phyloP scores from a whole-genome alignment of 2,888 invertebrate genomes.

The Melieria picta region DNA sequence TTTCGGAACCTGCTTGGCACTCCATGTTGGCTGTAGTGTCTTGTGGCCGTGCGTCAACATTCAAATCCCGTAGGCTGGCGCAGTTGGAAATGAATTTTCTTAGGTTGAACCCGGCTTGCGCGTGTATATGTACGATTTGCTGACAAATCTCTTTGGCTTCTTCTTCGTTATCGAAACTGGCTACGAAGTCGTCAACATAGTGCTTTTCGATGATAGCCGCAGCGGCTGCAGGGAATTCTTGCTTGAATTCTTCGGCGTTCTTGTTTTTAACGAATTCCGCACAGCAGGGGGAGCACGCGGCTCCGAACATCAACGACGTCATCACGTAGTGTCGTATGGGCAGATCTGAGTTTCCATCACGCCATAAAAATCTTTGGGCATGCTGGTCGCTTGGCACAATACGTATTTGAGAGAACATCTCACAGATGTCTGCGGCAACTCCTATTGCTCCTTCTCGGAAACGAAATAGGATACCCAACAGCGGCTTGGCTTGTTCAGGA shows the following conservation, averaged over 20 bases:
- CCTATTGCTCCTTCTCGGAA: constrained; percentile 50
- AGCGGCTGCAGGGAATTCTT: constrained; percentile 21
- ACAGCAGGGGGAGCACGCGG: constrained; percentile 42
- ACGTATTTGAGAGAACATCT: constrained; percentile 35
- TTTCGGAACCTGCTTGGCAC: not conserved
- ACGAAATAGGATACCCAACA: constrained; percentile 49
- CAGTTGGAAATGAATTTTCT: constrained; percentile 28
- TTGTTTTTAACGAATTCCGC: constrained; percentile 43
- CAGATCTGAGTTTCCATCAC: not conserved
- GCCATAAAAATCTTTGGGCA: constrained; percentile 11
- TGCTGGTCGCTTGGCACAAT: not conserved
- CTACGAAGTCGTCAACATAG: constrained; percentile 41
- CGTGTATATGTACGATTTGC: constrained; percentile 21
- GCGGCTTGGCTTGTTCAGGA: constrained; percentile 49
- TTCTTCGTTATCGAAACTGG: constrained; percentile 30
- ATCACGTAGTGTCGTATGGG: constrained; percentile 40
- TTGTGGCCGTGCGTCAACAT: no score
- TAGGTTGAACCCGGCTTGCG: constrained; percentile 24
- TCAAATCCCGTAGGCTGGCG: no score
- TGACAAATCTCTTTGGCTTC: constrained; percentile 27
- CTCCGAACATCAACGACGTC: constrained; percentile 45
- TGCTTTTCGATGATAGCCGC: constrained; percentile 30
- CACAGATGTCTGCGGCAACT: constrained; percentile 49
- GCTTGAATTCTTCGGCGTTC: constrained; percentile 24
- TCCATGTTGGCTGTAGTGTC: not conserved